Evolutionary conservation across 2,888 invertebrate species (phyloP), one percentile per base, ranked within the genome.

Genomic region (Euproctis similis): DNA sequence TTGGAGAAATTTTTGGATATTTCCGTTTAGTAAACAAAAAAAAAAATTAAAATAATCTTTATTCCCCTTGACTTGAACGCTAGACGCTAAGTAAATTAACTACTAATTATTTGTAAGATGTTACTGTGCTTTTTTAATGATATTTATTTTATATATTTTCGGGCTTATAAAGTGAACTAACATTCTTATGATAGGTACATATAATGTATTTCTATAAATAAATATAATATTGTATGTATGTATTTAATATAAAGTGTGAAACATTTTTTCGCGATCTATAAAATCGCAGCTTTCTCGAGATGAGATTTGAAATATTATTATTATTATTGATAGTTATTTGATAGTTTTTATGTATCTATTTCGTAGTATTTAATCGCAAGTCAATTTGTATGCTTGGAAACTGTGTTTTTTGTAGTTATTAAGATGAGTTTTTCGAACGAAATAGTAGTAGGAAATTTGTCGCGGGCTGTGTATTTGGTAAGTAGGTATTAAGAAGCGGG

Each of bases 1-100:
- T 76, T 76, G 67, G 73, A 76, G 53, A 63, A 68, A n/a, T 59
- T 77, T 75, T 75, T 75, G 73, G 73, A 75, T 75, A 75, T 67
- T 69, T 74, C 75, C 73, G 61, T 70, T 49, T 67, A 74, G 67
- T 60, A n/a, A n/a, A n/a, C n/a, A n/a, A n/a, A n/a, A n/a, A n/a
- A n/a, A n/a, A n/a, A n/a, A n/a, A n/a, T n/a, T n/a, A n/a, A n/a
- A n/a, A n/a, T n/a, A n/a, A n/a, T n/a, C n/a, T n/a, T n/a, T n/a
- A n/a, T n/a, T n/a, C n/a, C n/a, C n/a, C n/a, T n/a, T n/a, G n/a
- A n/a, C n/a, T n/a, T n/a, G n/a, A n/a, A n/a, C n/a, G n/a, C n/a
- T 21, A 63, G 51, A 55, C 51, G 38, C 53, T 69, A 70, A 68
- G 63, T 55, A 53, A 56, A 47, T n/a, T n/a, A n/a, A n/a, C n/a